Conservation (phyloP, 2,113 vertebrate genomes). For the Etheostoma cragini region DNA sequence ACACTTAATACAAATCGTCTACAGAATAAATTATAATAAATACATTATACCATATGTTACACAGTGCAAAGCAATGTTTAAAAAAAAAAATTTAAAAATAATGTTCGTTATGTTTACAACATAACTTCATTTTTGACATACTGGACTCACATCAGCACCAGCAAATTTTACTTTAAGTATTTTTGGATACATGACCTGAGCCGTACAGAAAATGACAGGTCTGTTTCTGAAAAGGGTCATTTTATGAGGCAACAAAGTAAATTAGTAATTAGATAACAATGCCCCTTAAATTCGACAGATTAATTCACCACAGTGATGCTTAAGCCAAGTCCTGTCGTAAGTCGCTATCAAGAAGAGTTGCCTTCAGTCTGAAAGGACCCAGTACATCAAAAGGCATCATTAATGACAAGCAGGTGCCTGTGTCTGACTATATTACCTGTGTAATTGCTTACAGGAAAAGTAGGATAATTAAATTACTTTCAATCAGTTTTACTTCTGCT, state of each 20-base stretch:
- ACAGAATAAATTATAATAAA: not conserved
- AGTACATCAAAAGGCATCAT: conserved; percentile 36
- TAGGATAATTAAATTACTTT: conserved; percentile 36
- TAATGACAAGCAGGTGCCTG: conserved; percentile 48
- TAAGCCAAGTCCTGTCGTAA: not conserved
- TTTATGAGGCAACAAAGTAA: not conserved
- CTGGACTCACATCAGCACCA: not conserved
- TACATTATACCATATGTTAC: not conserved
- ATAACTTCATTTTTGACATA: not conserved
- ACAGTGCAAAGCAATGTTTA: not conserved
- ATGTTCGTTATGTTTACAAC: not conserved
- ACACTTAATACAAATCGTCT: not conserved
- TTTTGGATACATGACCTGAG: not conserved
- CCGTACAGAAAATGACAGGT: not conserved
- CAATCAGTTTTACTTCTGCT: conserved; percentile 5
- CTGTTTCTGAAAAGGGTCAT: not conserved
- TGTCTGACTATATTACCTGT: conserved; percentile 12
- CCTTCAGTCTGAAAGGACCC: conserved; percentile 17
- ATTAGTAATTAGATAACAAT: not conserved
- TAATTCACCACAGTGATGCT: not conserved
- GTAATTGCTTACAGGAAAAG: conserved; percentile 37
- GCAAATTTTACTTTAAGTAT: not conserved
- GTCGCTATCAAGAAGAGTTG: not conserved
- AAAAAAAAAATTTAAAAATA: not conserved
- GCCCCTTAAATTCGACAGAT: not conserved